These are phyloP conservation scores for Solenodon paradoxus DNA, from an alignment of 2,113 vertebrate genomes.

Conservation along the genomic window DNA sequence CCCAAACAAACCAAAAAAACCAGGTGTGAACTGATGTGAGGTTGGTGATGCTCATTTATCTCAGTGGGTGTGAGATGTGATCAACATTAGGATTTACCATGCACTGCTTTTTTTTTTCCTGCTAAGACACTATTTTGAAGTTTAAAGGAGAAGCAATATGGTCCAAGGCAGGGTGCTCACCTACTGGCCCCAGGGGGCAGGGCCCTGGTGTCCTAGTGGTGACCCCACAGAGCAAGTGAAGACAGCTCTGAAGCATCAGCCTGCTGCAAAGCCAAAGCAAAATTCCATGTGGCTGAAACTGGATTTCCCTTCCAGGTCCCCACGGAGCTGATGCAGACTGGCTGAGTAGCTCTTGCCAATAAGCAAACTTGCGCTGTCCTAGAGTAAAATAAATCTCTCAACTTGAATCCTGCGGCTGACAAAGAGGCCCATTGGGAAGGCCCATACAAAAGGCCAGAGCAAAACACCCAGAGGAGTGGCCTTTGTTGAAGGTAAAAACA, in stretches of 20 bases:
- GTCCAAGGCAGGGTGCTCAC: neutral
- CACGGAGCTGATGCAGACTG: neutral
- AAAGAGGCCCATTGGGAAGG: neutral
- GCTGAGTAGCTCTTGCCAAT: neutral
- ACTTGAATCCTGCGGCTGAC: constrained; percentile 5
- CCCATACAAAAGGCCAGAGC: neutral
- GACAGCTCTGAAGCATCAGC: neutral
- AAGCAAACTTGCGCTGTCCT: neutral
- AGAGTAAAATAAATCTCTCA: constrained; percentile 48
- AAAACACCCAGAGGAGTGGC: neutral
- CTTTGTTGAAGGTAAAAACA: neutral
- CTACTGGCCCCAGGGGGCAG: accelerated
- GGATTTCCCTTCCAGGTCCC: constrained; percentile 23
- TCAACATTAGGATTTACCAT: neutral
- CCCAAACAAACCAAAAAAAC: no score
- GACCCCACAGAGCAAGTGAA: neutral
- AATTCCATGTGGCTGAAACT: neutral
- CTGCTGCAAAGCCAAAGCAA: constrained; percentile 10
- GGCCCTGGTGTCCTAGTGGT: neutral
- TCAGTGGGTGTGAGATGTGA: neutral
- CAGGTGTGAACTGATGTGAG: neutral
- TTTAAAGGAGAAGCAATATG: neutral
- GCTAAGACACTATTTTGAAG: neutral
- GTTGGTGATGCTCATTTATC: neutral
- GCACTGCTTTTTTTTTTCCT: neutral